These are phyloP conservation scores for Cyanistes caeruleus DNA, from an alignment of 2,113 vertebrate genomes.

Conservation along the genomic window DNA sequence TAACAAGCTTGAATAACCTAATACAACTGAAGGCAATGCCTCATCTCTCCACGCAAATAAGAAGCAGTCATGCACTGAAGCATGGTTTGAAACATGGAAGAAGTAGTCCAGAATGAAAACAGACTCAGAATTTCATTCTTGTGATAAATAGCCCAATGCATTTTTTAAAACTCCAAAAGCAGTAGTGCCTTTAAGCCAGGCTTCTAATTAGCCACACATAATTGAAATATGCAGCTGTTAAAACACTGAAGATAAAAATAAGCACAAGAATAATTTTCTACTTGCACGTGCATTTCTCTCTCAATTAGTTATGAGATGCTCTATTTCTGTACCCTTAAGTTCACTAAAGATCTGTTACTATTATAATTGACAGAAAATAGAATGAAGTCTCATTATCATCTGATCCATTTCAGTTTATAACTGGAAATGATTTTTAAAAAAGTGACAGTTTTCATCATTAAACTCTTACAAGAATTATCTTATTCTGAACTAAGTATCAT, in stretches of 20 bases:
- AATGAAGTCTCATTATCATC: background rate
- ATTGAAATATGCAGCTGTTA: constrained; percentile 43
- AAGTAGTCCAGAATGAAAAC: background rate
- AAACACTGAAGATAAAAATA: constrained; percentile 46
- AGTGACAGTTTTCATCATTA: background rate
- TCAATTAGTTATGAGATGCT: background rate
- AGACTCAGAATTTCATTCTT: background rate
- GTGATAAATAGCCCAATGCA: background rate
- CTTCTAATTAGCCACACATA: constrained; percentile 26
- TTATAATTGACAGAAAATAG: background rate
- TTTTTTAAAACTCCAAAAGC: constrained; percentile 1
- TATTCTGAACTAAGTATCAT: background rate
- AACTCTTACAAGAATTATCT: background rate
- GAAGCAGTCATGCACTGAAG: background rate
- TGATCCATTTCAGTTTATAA: background rate
- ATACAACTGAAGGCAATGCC: background rate
- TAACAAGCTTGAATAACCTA: background rate
- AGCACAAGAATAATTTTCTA: constrained; percentile 17
- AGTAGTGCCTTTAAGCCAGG: constrained; percentile 1
- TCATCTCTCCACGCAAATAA: background rate
- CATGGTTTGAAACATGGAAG: background rate
- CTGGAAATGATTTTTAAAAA: background rate
- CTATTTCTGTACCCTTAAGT: constrained; percentile 18
- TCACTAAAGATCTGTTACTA: background rate
- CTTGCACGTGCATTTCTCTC: constrained; percentile 27